These are phyloP conservation scores for Agonopterix heracliana DNA, from an alignment of 2,888 invertebrate species.

Conservation along the genomic window DNA sequence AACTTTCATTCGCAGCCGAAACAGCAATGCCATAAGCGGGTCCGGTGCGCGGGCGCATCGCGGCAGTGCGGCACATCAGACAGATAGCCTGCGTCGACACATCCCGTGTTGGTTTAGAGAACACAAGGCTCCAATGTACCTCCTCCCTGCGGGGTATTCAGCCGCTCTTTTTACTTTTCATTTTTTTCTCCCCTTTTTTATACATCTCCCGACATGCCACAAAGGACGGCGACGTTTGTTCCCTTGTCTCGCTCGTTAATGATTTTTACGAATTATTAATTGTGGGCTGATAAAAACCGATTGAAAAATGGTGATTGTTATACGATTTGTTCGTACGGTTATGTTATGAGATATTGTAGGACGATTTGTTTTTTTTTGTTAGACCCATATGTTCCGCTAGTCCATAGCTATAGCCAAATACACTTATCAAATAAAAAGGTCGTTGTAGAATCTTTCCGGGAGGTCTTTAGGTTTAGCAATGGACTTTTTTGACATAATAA, in stretches of 20 bases:
- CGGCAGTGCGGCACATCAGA: slow-evolving; percentile 29
- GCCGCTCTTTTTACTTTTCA: slow-evolving; percentile 37
- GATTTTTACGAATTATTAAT: slow-evolving; percentile 76
- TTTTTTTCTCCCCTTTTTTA: slow-evolving; percentile 41
- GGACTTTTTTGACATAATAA: too few relatives aligned
- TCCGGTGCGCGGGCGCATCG: background rate
- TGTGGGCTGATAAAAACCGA: slow-evolving; percentile 62
- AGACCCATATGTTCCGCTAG: slow-evolving; percentile 7
- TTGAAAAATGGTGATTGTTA: slow-evolving; percentile 64
- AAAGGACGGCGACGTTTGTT: slow-evolving; percentile 73
- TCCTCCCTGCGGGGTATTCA: slow-evolving; percentile 50
- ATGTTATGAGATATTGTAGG: slow-evolving; percentile 8
- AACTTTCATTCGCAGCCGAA: background rate
- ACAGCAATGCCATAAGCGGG: slow-evolving; percentile 5
- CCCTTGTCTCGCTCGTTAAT: slow-evolving; percentile 70
- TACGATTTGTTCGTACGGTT: slow-evolving; percentile 37
- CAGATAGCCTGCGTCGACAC: slow-evolving; percentile 49
- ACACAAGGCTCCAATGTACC: slow-evolving; percentile 31
- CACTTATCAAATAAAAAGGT: too few relatives aligned
- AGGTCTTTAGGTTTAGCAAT: too few relatives aligned
- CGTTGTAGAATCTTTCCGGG: too few relatives aligned
- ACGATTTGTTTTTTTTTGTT: slow-evolving; percentile 1
- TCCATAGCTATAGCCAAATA: background rate
- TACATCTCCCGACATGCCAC: slow-evolving; percentile 51
- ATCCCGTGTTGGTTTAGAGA: slow-evolving; percentile 64